Evolutionary conservation across 2,888 invertebrate species (phyloP).

Genomic region (Drosophila birchii): DNA sequence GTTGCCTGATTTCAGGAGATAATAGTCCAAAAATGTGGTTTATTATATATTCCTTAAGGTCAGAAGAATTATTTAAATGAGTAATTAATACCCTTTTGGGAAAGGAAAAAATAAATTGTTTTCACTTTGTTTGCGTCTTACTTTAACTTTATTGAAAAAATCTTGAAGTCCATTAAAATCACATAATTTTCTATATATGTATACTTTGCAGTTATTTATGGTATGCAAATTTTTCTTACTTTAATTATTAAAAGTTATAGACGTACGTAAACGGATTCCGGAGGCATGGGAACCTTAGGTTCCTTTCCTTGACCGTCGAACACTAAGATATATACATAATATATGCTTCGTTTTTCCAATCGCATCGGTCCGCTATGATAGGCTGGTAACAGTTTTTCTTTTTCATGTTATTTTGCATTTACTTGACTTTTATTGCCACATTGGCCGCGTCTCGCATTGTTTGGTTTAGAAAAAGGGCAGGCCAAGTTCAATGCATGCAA

Average conservation of each 20-base stretch:
- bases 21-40: neutral
- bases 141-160: no score
- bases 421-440: conserved; percentile 36
- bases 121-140: no score
- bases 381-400: conserved; percentile 1
- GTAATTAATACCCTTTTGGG: no score
- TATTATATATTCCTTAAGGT: neutral
- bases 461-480: conserved; percentile 30
- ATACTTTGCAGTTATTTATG: neutral
- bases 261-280: neutral
- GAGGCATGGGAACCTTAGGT: neutral
- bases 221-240: neutral
- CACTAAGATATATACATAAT: neutral
- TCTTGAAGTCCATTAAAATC: neutral
- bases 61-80: no score
- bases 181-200: neutral
- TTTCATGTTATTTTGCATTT: conserved; percentile 37
- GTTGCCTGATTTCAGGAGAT: neutral
- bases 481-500: conserved; percentile 48
- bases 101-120: no score
- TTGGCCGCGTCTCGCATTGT: conserved; percentile 34
- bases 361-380: neutral
- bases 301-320: neutral
- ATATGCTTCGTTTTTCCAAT: neutral
- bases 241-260: neutral